Evolutionary conservation across 1,140 invertebrate genomes (phyloP), one percentile per base, ranked within the genome.

Genomic region (Drosophila lowei): DNA sequence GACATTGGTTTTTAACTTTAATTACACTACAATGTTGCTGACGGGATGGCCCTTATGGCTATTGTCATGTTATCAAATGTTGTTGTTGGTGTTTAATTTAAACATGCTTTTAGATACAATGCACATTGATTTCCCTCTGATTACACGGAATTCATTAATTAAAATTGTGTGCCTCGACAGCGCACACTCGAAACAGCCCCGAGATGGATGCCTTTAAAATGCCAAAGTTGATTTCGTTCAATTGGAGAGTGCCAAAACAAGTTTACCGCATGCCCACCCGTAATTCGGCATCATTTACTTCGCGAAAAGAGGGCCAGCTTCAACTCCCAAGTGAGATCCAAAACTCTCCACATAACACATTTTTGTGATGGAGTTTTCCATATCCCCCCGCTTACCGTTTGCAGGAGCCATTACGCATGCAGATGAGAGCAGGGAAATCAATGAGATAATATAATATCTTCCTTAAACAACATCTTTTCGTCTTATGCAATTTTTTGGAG

Each of bases 11-110:
- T 11, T 11, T n/a, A 43, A 62, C 49, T 62, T 44, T 44, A 75
- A 66, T 50, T 46, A 25, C 16, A 74, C 57, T 70, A 8, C 47
- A 25, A 38, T 34, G 34, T 43, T 53, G 25, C 18, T 41, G n/a
- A 21, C 21, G 25, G 38, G n/a, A 21, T 28, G 25, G 38, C n/a
- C 16, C 42, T 23, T 23, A 47, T 38, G 56, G 30, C 55, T 68
- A 34, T 73, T 77, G 55, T 68, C 34, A 63, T 21, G 55, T 53
- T 47, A 18, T 42, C 48, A 50, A 75, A 76, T 60, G 72, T 78
- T 72, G 61, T 47, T 66, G 62, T 47, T 4, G 5, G 13, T 4
- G 4, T 57, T 75, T 34, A 65, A 72, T 66, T 59, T 60, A 28
- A 57, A 73, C 68, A 44, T 18, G 8, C 23, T 28, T n/a, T 38